Percentiles rank a stretch among this genome's conserved stretches.
phyloP scores from a whole-genome alignment of 2,113 vertebrate genomes.

The Elgaria multicarinata region DNA sequence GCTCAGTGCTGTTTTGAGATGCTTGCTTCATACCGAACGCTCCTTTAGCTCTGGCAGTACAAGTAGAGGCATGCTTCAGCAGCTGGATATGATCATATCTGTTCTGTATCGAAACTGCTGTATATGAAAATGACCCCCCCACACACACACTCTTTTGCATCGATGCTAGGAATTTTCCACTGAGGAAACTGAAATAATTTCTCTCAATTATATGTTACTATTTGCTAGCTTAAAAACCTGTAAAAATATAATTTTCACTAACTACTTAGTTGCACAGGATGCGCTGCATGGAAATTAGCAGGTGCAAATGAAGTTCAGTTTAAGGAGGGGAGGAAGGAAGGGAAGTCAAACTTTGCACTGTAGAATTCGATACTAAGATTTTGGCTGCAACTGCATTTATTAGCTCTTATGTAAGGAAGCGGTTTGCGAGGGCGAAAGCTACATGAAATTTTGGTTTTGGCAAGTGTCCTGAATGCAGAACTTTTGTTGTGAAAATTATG shows the following conservation, averaged over 20 bases:
- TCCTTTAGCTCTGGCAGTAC: not conserved
- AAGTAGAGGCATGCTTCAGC: not conserved
- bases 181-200: conserved; percentile 44
- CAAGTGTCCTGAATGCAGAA: not conserved
- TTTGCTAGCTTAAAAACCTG: conserved; percentile 48
- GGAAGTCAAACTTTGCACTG: not conserved
- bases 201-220: conserved; percentile 28
- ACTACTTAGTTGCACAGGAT: conserved; percentile 52
- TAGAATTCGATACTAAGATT: not conserved
- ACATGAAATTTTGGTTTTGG: not conserved
- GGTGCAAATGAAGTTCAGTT: conserved; percentile 59
- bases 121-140: not conserved
- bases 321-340: conserved; percentile 39
- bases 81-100: not conserved
- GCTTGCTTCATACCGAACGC: not conserved
- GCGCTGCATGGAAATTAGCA: conserved; percentile 49
- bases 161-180: not conserved
- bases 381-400: not conserved
- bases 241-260: conserved; percentile 60
- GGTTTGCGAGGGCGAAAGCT: not conserved
- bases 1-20: not conserved
- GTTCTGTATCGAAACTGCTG: not conserved
- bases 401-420: conserved; percentile 7
- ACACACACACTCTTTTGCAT: too few species aligned
- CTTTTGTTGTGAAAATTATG: not conserved